These are phyloP conservation scores for Trichonephila clavipes DNA, from an alignment of 1,140 invertebrate genomes.

Conservation along the genomic window DNA sequence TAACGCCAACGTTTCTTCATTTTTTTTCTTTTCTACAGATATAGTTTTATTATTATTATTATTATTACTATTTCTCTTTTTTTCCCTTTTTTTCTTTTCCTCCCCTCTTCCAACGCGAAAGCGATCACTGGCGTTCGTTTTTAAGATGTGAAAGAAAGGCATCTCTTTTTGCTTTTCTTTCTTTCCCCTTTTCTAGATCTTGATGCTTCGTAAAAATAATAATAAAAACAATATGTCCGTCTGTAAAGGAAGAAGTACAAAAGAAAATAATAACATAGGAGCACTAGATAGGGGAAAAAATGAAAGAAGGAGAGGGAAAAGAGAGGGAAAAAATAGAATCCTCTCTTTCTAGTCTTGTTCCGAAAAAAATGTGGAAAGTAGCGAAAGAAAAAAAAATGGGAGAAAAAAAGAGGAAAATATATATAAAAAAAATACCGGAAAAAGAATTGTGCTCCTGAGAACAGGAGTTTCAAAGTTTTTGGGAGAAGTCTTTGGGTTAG, in stretches of 20 bases:
- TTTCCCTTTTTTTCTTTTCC: conserved; percentile 21
- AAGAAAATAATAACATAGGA: conserved; percentile 16
- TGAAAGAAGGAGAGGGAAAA: neutral
- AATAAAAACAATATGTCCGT: conserved; percentile 72
- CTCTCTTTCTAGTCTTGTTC: conserved; percentile 55
- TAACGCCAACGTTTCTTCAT: conserved; percentile 61
- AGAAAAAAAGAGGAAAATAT: neutral
- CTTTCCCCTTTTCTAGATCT: conserved; percentile 1
- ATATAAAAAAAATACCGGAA: conserved; percentile 14
- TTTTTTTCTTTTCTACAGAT: conserved; percentile 39
- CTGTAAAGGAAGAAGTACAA: neutral
- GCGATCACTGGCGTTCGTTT: conserved; percentile 52
- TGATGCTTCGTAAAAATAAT: conserved; percentile 54
- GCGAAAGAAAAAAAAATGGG: neutral
- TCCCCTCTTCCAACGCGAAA: neutral
- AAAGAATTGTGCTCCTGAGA: conserved; percentile 66
- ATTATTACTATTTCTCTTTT: neutral
- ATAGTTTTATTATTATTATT: conserved; percentile 47
- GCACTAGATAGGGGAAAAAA: conserved; percentile 30
- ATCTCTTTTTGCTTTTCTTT: neutral
- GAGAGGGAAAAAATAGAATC: neutral
- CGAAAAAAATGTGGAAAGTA: conserved; percentile 64
- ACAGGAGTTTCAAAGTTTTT: conserved; percentile 63
- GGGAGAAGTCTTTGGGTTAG: conserved; percentile 37
- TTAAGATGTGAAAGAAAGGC: conserved; percentile 36